Conservation (phyloP, 2,113 vertebrate genomes). For the Tapirus terrestris region DNA sequence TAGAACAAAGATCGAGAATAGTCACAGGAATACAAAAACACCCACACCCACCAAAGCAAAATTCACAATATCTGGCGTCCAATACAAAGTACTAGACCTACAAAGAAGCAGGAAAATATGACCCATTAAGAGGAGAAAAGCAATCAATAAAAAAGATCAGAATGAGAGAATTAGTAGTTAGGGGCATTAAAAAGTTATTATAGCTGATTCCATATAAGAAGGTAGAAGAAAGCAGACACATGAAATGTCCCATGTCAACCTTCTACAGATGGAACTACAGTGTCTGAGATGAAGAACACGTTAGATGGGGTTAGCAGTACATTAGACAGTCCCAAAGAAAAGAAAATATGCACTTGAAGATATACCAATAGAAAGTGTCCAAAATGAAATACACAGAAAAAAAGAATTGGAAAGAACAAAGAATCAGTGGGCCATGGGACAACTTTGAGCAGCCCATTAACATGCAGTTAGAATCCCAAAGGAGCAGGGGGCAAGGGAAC, state of each 20-base stretch:
- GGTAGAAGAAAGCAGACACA: background rate
- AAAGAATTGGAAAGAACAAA: background rate
- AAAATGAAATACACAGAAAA: background rate
- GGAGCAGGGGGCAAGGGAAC: background rate
- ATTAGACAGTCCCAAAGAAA: background rate
- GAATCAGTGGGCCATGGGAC: background rate
- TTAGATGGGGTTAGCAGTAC: background rate
- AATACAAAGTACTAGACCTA: background rate
- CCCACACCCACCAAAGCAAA: fast-evolving
- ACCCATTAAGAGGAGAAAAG: background rate
- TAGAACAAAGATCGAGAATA: background rate
- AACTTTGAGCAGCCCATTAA: too few relatives aligned
- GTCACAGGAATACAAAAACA: fast-evolving
- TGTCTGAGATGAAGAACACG: background rate
- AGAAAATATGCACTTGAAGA: background rate
- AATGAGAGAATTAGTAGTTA: background rate
- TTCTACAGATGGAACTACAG: background rate
- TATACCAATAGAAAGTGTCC: fast-evolving
- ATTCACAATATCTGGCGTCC: background rate
- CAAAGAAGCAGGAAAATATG: background rate
- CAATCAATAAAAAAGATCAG: background rate
- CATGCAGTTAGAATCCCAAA: background rate
- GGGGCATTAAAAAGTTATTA: background rate
- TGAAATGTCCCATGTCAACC: too few relatives aligned
- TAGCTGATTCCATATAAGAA: too few relatives aligned